Base-by-base conservation (phyloP, 1,140 invertebrate species). In the Gonioctena quinquepunctata region DNA sequence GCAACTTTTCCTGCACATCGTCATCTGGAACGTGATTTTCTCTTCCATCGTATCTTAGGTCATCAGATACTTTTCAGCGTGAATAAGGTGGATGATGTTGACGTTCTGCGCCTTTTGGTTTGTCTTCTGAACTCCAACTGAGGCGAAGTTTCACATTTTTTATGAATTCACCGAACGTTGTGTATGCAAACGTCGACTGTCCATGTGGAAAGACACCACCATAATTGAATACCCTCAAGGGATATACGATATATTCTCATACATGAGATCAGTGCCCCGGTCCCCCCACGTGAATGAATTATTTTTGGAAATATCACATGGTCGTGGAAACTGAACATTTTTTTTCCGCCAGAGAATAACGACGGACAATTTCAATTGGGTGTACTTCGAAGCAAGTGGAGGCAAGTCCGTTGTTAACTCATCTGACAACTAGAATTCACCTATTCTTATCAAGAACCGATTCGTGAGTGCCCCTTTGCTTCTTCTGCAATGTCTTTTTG, bases 261-360 rank as follows among this genome's bases (percentile, higher is more conserved):
- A 80, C 77, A 79, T 77, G 57, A 76, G 74, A 76, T 83, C 80
- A 57, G 79, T 68, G 2, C 62, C 62, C 16, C 62, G 68, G n/a
- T n/a, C n/a, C n/a, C n/a, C n/a, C n/a, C n/a, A n/a, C 81, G 78
- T 83, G 70, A 76, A 68, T 72, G 77, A 71, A 70, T 83, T 84
- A 79, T 83, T 83, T 66, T 76, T 77, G 56, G 70, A 70, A 60
- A 82, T 72, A 56, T 79, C 72, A 77, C 75, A 68, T 73, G 80
- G 80, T 74, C 81, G 66, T 62, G 72, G 70, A 65, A 82, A 74
- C 63, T 74, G 66, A 70, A 80, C 78, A 66, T 49, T 77, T 78
- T 72, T 81, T 83, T 83, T 82, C 76, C 69, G 73, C 74, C 77
- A 80, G 76, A 66, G 78, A 82, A 68, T 80, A 83, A 57, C 81